Conservation (phyloP, 2,888 invertebrate species). For the Heliconius charithonia region DNA sequence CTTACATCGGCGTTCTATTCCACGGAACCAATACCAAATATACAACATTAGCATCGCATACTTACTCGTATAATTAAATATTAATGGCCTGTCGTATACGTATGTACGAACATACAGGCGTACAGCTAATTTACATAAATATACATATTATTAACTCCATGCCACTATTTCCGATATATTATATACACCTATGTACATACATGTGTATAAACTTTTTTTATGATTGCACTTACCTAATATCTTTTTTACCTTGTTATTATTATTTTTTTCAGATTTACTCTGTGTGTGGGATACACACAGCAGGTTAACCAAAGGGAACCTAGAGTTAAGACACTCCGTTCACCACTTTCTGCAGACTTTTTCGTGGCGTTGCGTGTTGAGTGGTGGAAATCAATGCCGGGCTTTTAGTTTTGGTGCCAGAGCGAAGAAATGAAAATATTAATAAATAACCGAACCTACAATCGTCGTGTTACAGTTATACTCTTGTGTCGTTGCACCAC, state of each 20-base stretch:
- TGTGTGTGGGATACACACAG: no score
- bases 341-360: no score
- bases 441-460: no score
- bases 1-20: neutral
- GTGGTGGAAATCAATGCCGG: no score
- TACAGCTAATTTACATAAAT: constrained; percentile 29
- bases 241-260: neutral
- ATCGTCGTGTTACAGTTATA: no score
- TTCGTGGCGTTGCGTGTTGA: no score
- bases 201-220: neutral
- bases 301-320: no score
- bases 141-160: constrained; percentile 12
- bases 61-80: constrained; percentile 21
- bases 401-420: no score
- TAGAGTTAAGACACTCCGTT: no score
- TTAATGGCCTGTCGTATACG: constrained; percentile 21
- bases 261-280: no score
- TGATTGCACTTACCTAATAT: neutral
- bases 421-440: no score
- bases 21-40: constrained; percentile 2
- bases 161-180: constrained; percentile 20
- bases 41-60: neutral
- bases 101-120: constrained; percentile 16
- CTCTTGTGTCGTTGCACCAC: no score
- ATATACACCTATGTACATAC: neutral